These are phyloP conservation scores for honey bee (Apis mellifera) DNA, from an alignment of 1,140 invertebrate species.

Conservation along the genomic window Amel_HAv3.1 CM009938.2:6684001-6684500, in stretches of 20 bases:
- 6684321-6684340: not conserved
- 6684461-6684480: too few species aligned
- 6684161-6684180: not conserved
- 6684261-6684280: slow-evolving; percentile 6
- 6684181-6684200: not conserved
- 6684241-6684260: slow-evolving; percentile 22
- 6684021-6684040: not conserved
- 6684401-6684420: not conserved
- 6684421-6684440: not conserved
- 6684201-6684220: not conserved
- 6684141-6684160: not conserved
- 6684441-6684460: not conserved
- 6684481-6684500: too few species aligned
- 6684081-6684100: not conserved
- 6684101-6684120: not conserved
- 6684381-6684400: not conserved
- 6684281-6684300: slow-evolving; percentile 14
- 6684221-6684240: slow-evolving; percentile 21
- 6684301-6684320: not conserved
- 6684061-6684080: not conserved
- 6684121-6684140: slow-evolving; percentile 2
- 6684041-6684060: not conserved
- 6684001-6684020: too few species aligned
- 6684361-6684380: too few species aligned
- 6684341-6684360: not conserved